phyloP scores from a whole-genome alignment of 2,113 vertebrate genomes.

The Dicrurus megarhynchus region DNA sequence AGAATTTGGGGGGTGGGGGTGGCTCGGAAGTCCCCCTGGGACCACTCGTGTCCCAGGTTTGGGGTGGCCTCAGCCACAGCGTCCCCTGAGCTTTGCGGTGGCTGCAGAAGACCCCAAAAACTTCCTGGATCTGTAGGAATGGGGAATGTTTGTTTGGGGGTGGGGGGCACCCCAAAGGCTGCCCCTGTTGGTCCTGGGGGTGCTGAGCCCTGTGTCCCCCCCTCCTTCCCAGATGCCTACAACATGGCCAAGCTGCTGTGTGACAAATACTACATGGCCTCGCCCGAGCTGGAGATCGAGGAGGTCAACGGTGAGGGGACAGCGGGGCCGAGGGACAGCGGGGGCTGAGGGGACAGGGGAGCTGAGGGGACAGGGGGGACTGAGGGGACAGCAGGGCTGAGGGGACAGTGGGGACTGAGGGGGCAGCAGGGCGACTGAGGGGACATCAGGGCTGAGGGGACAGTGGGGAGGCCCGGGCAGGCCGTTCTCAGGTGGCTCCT shows the following conservation, averaged over 20 bases:
- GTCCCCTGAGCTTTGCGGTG: background rate
- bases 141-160: too few relatives aligned
- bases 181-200: too few relatives aligned
- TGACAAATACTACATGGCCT: constrained; percentile 89
- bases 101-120: background rate
- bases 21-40: rapidly evolving
- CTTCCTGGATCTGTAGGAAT: background rate
- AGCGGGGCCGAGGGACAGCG: background rate
- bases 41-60: rapidly evolving
- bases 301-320: constrained; percentile 80
- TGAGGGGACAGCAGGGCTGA: constrained; percentile 23
- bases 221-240: constrained; percentile 80
- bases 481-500: background rate
- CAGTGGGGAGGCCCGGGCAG: rapidly evolving
- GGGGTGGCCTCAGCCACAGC: background rate
- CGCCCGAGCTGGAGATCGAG: constrained; percentile 82
- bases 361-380: background rate
- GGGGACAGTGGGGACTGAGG: background rate
- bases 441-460: background rate
- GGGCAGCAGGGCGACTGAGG: rapidly evolving
- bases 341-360: too few relatives aligned
- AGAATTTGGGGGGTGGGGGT: rapidly evolving
- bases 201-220: background rate
- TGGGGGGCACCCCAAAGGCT: background rate
- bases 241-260: constrained; percentile 90